phyloP scores from a whole-genome alignment of 2,888 invertebrate species.

The Chymomyza procnemis region DNA sequence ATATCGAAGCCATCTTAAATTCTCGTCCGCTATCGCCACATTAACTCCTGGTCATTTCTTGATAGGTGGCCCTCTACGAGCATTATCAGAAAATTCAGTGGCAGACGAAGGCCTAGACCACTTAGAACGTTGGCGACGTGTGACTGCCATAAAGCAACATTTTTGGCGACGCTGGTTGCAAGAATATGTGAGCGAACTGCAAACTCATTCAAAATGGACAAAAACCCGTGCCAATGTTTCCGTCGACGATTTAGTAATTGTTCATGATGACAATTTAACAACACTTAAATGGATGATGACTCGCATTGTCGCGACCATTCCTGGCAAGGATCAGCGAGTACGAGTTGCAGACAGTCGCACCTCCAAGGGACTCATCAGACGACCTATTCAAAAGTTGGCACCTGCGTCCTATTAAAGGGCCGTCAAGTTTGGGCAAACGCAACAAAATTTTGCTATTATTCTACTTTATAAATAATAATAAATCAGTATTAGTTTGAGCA shows the following conservation, averaged over 20 bases:
- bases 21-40: not conserved
- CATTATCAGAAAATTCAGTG: not conserved
- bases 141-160: too few relatives aligned
- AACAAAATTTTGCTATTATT: too few relatives aligned
- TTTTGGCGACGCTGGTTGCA: too few relatives aligned
- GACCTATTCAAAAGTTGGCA: too few relatives aligned
- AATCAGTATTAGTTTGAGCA: too few relatives aligned
- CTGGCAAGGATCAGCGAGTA: not conserved
- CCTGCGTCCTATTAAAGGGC: too few relatives aligned
- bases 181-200: not conserved
- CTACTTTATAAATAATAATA: too few relatives aligned
- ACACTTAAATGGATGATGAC: constrained; percentile 32
- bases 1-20: not conserved
- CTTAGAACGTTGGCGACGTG: too few relatives aligned
- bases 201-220: not conserved
- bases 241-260: constrained; percentile 23
- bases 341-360: constrained; percentile 7
- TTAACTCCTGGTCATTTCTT: not conserved
- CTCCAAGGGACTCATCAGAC: not conserved
- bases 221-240: constrained; percentile 29
- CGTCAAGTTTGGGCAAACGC: too few relatives aligned
- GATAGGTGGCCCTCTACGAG: not conserved
- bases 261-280: constrained; percentile 34
- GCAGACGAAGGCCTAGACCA: too few relatives aligned
- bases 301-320: constrained; percentile 1